These are phyloP conservation scores for Notodonta ziczac DNA, from an alignment of 2,888 invertebrate species.

Conservation along the genomic window DNA sequence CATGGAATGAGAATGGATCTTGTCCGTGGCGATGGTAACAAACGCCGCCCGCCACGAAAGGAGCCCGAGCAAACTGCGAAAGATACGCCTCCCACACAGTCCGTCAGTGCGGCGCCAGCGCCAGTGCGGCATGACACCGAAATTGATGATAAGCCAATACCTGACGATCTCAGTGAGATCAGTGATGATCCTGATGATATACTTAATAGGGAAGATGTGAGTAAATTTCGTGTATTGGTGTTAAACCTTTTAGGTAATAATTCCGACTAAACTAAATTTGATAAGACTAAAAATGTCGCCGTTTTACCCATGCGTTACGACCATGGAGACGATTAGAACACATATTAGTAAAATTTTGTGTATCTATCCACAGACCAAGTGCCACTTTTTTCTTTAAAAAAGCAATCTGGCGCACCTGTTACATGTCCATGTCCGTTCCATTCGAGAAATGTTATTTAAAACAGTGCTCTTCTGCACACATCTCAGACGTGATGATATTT, in stretches of 20 bases:
- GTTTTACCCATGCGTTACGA: no score
- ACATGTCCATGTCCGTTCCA: no score
- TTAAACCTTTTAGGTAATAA: no score
- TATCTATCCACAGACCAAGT: no score
- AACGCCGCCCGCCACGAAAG: constrained; percentile 67
- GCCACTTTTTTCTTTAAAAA: no score
- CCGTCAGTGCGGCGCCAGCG: constrained; percentile 56
- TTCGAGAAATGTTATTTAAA: no score
- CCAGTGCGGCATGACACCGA: constrained; percentile 68
- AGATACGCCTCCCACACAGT: constrained; percentile 64
- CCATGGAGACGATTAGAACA: no score
- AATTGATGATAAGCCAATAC: constrained; percentile 81
- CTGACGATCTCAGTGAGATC: constrained; percentile 93
- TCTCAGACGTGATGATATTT: not conserved
- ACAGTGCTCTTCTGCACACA: no score
- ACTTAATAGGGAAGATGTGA: constrained; percentile 90
- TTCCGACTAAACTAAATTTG: no score
- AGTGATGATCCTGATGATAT: constrained; percentile 96
- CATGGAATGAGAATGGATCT: constrained; percentile 73
- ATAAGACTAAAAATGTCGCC: no score
- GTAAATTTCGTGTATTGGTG: constrained; percentile 24
- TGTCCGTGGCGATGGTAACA: constrained; percentile 60
- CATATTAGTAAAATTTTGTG: no score
- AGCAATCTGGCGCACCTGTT: no score
- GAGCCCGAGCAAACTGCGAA: constrained; percentile 64